Evolutionary conservation across 1,140 invertebrate species (phyloP).

Genomic region (Sinella curviseta): DNA sequence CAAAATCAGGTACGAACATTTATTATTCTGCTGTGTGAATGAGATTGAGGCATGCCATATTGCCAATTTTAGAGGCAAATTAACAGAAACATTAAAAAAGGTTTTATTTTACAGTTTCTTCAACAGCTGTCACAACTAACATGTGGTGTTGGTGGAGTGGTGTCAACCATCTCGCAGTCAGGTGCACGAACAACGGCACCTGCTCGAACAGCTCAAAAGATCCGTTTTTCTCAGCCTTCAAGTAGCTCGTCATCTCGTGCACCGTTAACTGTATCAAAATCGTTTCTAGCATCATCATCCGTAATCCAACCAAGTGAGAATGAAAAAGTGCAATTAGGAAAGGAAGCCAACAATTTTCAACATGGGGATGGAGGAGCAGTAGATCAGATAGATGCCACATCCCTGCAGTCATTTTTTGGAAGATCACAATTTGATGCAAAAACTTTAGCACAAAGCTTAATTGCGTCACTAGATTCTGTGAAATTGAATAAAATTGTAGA

Average conservation of each 20-base stretch:
- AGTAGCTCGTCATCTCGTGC: too few relatives aligned
- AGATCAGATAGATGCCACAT: neutral
- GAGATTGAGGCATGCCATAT: neutral
- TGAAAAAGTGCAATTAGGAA: too few relatives aligned
- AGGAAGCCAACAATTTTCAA: neutral
- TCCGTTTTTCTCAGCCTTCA: neutral
- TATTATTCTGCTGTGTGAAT: too few relatives aligned
- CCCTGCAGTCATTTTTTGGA: too few relatives aligned
- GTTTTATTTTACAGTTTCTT: neutral
- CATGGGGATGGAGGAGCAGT: neutral
- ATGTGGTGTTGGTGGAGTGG: neutral
- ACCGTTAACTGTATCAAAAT: neutral
- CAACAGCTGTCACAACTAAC: conserved; percentile 19
- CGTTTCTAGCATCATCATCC: neutral
- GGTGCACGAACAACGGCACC: neutral
- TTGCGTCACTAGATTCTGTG: neutral
- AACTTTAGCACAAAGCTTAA: neutral
- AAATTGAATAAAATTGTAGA: neutral
- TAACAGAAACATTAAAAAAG: neutral
- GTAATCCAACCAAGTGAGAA: too few relatives aligned
- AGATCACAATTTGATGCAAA: neutral
- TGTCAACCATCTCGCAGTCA: neutral
- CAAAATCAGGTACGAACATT: neutral
- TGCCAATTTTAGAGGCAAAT: too few relatives aligned
- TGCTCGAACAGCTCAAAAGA: neutral